phyloP scores from a whole-genome alignment of 2,113 vertebrate species.

The Corvus moneduloides region DNA sequence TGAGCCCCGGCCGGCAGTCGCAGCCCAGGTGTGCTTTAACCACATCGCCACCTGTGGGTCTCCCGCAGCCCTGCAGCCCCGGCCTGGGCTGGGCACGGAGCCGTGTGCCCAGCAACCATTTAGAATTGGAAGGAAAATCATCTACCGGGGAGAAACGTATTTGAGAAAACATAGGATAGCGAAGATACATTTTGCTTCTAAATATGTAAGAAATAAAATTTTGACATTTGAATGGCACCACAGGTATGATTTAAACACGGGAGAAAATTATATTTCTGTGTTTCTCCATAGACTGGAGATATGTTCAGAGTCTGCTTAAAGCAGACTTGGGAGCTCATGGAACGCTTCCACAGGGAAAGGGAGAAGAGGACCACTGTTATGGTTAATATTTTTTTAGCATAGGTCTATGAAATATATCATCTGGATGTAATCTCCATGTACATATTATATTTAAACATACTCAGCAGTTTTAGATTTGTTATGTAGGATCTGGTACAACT shows the following conservation, averaged over 20 bases:
- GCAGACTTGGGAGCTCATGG: neutral
- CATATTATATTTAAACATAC: slow-evolving; percentile 29
- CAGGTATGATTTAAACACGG: neutral
- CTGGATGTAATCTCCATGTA: slow-evolving; percentile 48
- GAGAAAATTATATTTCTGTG: neutral
- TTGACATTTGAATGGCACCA: neutral
- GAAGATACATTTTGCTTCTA: neutral
- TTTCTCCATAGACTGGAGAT: neutral
- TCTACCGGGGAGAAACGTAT: neutral
- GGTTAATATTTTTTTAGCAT: neutral
- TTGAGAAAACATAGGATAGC: neutral
- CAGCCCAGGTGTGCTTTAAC: slow-evolving; percentile 71
- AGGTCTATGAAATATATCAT: slow-evolving; percentile 39
- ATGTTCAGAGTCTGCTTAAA: neutral
- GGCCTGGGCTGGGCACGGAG: neutral
- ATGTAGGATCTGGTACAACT: slow-evolving; percentile 25
- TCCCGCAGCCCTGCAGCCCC: slow-evolving; percentile 51
- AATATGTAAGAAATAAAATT: neutral
- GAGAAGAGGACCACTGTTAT: neutral
- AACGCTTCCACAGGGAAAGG: neutral
- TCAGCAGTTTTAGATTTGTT: slow-evolving; percentile 53
- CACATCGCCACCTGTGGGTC: slow-evolving; percentile 80
- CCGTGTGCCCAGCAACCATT: fast-evolving
- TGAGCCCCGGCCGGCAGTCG: neutral
- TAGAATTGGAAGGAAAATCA: neutral